Evolutionary conservation across 2,797 vertebrate genomes (phyloP), one percentile per base, ranked within the genome.

Genomic region (Atherinosoma microstoma): DNA sequence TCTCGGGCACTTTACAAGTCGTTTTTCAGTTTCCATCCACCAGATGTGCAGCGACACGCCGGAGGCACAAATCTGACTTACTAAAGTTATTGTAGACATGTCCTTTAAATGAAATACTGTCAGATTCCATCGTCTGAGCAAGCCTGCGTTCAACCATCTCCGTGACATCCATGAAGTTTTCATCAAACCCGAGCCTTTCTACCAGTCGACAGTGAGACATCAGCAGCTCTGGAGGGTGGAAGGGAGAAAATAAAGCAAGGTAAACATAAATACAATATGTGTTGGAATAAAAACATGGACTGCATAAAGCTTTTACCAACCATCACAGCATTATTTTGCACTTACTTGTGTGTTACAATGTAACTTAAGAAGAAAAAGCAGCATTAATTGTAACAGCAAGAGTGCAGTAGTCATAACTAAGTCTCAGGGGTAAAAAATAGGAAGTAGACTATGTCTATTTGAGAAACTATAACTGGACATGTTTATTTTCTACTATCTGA

Each of bases 121-220:
- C 15, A 9, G 79, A 58, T 0, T 79, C 75, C 2, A 71, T 56
- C 4, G 70, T 84, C 47, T 84, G 81, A 9, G 81, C 85, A 0
- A 96, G 77, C 76, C 91, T 94, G 51, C 71, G 93, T 74, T 96
- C 95, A 8, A 97, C 95, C 34, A 96, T 75, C 65, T 95, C 93
- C 24, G 97, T 97, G 75, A 97, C 6, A 30, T 99, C 97, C 88
- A 98, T 71, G 80, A 96, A 98, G 90, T 98, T 98, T 88, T 99
- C 97, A 76, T 99, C 97, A 79, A 97, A 96, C 27, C 96, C 96
- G 36, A 98, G 95, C 67, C 97, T 94, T 83, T 99, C 97, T 29
- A 99, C 97, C 64, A 96, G 73, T 0, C 95, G 95, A 88, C 92
- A 95, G 86, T 95, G 95, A 36, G 96, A 95, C 88, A 95, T 93